A percentile compares a stretch with the other conserved stretches of the same genome.
phyloP scores from a whole-genome alignment of 2,888 invertebrate species.

The Odontothrips loti region DNA sequence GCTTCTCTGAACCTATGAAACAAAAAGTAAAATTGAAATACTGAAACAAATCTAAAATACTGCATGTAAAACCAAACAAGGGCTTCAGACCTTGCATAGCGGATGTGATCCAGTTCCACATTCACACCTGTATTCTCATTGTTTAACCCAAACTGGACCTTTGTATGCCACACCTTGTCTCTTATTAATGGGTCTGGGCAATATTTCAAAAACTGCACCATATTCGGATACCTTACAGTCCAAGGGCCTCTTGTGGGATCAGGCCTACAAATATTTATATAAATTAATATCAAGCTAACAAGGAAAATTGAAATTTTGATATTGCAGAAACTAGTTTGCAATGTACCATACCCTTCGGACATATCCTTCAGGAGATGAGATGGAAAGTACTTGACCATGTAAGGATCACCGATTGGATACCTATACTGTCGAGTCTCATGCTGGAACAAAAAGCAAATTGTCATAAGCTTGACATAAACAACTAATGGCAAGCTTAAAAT shows the following conservation, averaged over 20 bases:
- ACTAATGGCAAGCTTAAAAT: neutral
- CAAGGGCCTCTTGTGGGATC: slow-evolving; percentile 71
- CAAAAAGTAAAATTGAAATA: slow-evolving; percentile 9
- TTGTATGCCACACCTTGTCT: slow-evolving; percentile 82
- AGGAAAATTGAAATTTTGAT: neutral
- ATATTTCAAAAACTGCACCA: slow-evolving; percentile 73
- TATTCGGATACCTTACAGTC: slow-evolving; percentile 68
- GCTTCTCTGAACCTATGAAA: slow-evolving; percentile 63
- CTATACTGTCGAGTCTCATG: slow-evolving; percentile 62
- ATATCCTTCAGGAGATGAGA: slow-evolving; percentile 61
- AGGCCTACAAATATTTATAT: slow-evolving; percentile 42
- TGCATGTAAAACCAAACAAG: too few species aligned
- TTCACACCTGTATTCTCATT: slow-evolving; percentile 42
- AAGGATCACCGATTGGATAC: slow-evolving; percentile 62
- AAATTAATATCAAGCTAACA: neutral
- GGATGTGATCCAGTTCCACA: slow-evolving; percentile 70
- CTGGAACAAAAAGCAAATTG: slow-evolving; percentile 39
- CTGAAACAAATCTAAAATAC: slow-evolving; percentile 16
- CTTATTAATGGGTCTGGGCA: slow-evolving; percentile 74
- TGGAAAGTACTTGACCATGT: slow-evolving; percentile 69
- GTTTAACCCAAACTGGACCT: slow-evolving; percentile 48
- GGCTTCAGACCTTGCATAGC: slow-evolving; percentile 52
- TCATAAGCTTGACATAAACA: slow-evolving; percentile 25
- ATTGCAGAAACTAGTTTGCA: neutral
- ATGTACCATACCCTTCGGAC: slow-evolving; percentile 48